phyloP scores from a whole-genome alignment of 2,888 invertebrate genomes.

The Reticulitermes lucifugus region DNA sequence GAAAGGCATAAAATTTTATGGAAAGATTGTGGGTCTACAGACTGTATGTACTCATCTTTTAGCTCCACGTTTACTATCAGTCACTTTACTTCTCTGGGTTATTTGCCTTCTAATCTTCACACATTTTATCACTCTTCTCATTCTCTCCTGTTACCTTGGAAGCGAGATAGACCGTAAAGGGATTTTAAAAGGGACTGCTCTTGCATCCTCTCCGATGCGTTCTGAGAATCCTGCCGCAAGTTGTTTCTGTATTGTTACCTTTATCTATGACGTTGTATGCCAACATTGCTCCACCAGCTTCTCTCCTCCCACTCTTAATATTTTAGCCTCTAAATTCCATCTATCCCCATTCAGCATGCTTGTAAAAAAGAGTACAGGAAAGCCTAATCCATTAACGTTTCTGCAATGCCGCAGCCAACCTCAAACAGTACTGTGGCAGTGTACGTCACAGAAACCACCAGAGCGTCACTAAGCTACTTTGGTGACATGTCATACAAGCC shows the following conservation, averaged over 20 bases:
- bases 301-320: neutral
- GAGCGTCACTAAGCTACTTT: neutral
- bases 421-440: neutral
- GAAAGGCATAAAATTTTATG: neutral
- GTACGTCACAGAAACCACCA: neutral
- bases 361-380: slow-evolving; percentile 21
- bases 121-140: neutral
- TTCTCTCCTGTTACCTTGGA: neutral
- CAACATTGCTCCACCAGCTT: neutral
- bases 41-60: neutral
- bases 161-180: neutral
- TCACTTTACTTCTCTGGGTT: neutral
- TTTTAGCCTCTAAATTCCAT: slow-evolving; percentile 24
- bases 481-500: neutral
- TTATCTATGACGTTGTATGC: neutral
- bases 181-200: neutral
- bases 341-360: slow-evolving; percentile 17
- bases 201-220: neutral
- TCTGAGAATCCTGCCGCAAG: neutral
- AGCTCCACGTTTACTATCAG: neutral
- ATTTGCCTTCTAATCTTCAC: neutral
- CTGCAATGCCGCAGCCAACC: neutral
- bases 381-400: slow-evolving; percentile 34
- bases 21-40: neutral
- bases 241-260: slow-evolving; percentile 2